Percentiles rank a stretch among this genome's conserved stretches.
These are phyloP conservation scores for Helicolenus hilgendorfi DNA, from an alignment of 2,797 vertebrate species.

Conservation along the genomic window DNA sequence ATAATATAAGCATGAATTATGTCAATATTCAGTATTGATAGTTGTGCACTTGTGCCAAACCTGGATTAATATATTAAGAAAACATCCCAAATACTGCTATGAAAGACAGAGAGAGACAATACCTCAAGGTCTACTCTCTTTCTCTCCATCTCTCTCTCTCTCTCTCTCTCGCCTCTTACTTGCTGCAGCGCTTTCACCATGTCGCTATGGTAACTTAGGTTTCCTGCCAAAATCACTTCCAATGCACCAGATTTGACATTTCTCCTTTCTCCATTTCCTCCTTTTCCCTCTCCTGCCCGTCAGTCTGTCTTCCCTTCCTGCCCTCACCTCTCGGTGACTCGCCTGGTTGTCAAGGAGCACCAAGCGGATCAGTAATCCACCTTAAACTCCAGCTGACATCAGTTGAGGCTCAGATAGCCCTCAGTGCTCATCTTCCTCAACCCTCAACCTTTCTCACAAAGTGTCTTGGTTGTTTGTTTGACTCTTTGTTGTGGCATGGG, in stretches of 20 bases:
- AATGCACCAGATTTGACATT: constrained; percentile 79
- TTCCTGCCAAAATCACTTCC: constrained; percentile 82
- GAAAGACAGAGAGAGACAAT: constrained; percentile 39
- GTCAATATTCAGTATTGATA: constrained; percentile 2
- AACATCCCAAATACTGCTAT: constrained; percentile 11
- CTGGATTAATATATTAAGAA: background rate
- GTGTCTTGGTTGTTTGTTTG: background rate
- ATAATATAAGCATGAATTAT: background rate
- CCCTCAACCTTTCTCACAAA: background rate
- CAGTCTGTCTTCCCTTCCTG: constrained; percentile 33
- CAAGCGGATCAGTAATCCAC: constrained; percentile 23
- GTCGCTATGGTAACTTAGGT: constrained; percentile 87
- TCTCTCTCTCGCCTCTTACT: constrained; percentile 37
- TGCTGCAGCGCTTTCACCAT: constrained; percentile 74
- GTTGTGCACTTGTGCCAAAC: background rate
- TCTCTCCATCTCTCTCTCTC: constrained; percentile 1
- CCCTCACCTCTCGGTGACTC: constrained; percentile 40
- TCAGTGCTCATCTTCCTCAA: constrained; percentile 4
- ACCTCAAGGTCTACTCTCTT: constrained; percentile 70
- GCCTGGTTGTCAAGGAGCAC: constrained; percentile 24
- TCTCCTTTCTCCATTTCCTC: constrained; percentile 66
- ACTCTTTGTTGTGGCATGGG: background rate
- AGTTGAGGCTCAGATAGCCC: constrained; percentile 5
- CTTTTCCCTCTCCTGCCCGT: constrained; percentile 46
- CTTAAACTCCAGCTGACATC: constrained; percentile 37